Base-by-base conservation (phyloP, 1,140 invertebrate genomes). In the Diplogasteroides magnus region DNA sequence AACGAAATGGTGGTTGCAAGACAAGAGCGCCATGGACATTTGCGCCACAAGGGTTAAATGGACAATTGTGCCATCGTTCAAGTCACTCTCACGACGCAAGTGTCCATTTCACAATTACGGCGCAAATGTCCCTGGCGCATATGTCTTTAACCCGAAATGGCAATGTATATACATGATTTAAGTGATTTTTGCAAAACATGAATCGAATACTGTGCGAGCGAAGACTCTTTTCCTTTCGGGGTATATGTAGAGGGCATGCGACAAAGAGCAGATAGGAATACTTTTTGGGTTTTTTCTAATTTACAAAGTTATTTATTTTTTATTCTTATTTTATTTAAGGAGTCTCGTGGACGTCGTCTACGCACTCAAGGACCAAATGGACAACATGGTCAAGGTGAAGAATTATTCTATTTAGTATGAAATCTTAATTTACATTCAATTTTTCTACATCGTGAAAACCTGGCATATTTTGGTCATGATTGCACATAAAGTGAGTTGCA, bases 261-360 rank as follows among this genome's bases (percentile, higher is more conserved):
- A 27, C 26, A 61, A 2, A 61, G 13, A 61, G 31, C 28, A 29
- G 2, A 28, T 27, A 29, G 27, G 14, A 15, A 14, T 26, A 13
- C 14, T 27, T 14, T 25, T 3, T 26, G 1, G 27, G 1, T 3
- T 69, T 27, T 69, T 13, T 69, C 57, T 48, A 31, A 56, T 63
- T 55, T 31, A 31, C 61, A 59, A 57, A 71, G 57, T 75, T 78
- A 69, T 75, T 77, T 32, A 19, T 15, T 23, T 48, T 26, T 25
- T 3, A 15, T 19, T 56, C 14, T 1, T 28, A 48, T 26, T 55
- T 76, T 23, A 69, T 77, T 83, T 68, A 79, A 90, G 89, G 83
- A 87, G 85, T 77, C 79, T 90, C 68, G 87, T 89, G 70, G 88
- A 90, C 79, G 89, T 88, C 31, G 89, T 90, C 72, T 89, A 89